phyloP scores from a whole-genome alignment of 2,888 invertebrate genomes.

The Idaea dimidiata region DNA sequence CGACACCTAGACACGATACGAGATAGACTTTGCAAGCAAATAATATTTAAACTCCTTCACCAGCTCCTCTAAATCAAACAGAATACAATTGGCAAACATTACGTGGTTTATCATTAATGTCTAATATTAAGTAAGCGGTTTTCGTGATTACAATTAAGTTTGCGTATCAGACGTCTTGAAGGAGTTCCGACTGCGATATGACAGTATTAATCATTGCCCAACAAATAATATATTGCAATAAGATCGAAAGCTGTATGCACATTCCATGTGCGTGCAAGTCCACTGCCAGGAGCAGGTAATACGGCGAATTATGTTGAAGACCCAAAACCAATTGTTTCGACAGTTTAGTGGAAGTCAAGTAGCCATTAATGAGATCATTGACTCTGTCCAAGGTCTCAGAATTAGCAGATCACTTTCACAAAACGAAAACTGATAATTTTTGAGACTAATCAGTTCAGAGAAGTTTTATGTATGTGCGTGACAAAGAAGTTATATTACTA shows the following conservation, averaged over 20 bases:
- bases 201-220: not conserved
- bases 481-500: too few relatives aligned
- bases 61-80: not conserved
- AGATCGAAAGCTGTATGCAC: not conserved
- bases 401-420: conserved; percentile 24
- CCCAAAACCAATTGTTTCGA: conserved; percentile 3
- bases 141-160: conserved; percentile 2
- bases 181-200: not conserved
- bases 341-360: conserved; percentile 8
- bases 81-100: not conserved
- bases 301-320: conserved; percentile 2
- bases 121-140: not conserved
- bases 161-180: not conserved
- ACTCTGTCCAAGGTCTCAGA: conserved; percentile 26
- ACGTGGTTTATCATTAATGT: not conserved
- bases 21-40: conserved; percentile 2
- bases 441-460: conserved; percentile 36
- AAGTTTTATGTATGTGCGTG: conserved; percentile 35
- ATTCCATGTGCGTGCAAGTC: not conserved
- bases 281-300: not conserved
- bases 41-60: not conserved
- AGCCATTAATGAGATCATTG: conserved; percentile 22
- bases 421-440: conserved; percentile 30
- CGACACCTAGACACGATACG: conserved; percentile 18
- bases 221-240: conserved; percentile 1